Conservation (phyloP, 1,140 invertebrate species). For the Platyscapa corneri region DNA sequence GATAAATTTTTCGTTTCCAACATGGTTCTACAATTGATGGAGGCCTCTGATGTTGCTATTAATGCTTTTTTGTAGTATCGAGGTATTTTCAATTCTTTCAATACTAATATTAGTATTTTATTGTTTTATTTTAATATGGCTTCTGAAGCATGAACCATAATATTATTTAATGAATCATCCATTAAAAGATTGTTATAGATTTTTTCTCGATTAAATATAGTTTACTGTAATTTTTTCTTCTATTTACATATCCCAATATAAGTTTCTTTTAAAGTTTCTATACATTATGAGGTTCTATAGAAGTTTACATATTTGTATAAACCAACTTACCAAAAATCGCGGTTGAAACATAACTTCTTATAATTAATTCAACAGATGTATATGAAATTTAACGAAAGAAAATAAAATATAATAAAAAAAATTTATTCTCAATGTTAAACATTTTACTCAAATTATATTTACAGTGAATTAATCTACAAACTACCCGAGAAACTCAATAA, state of each 20-base stretch:
- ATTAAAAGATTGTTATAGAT: not conserved
- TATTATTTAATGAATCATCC: not conserved
- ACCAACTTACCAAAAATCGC: not conserved
- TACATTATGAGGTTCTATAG: no score
- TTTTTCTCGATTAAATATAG: not conserved
- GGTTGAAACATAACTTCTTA: no score
- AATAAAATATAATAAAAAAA: no score
- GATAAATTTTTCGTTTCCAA: constrained; percentile 5
- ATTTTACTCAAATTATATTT: no score
- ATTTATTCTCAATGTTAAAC: no score
- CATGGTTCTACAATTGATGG: not conserved
- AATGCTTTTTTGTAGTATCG: not conserved
- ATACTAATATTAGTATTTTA: not conserved
- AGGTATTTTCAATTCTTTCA: not conserved
- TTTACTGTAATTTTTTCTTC: not conserved
- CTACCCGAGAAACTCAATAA: no score
- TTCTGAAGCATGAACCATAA: not conserved
- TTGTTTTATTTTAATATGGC: not conserved
- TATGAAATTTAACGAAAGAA: no score
- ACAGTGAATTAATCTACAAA: no score
- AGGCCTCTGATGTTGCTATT: not conserved
- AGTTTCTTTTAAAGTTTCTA: no score
- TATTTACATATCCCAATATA: not conserved
- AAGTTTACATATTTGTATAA: no score
- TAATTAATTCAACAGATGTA: no score